These are phyloP conservation scores for Parasteatoda tepidariorum DNA, from an alignment of 1,140 invertebrate genomes.

Conservation along the genomic window DNA sequence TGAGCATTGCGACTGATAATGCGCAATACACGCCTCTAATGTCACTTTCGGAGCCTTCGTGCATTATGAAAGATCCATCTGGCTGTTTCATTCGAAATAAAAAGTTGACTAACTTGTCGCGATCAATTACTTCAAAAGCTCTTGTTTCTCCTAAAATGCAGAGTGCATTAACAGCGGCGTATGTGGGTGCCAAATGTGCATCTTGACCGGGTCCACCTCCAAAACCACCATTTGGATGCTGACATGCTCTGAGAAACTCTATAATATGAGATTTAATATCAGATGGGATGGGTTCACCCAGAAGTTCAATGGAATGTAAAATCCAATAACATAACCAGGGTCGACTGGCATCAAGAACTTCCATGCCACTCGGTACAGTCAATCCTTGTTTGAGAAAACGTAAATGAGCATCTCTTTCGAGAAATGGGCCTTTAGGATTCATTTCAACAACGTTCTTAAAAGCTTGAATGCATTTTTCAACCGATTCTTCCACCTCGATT, in stretches of 20 bases:
- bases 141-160: constrained; percentile 88
- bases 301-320: constrained; percentile 85
- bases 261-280: constrained; percentile 63
- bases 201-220: constrained; percentile 92
- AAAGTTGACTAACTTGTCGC: constrained; percentile 79
- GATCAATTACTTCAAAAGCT: constrained; percentile 88
- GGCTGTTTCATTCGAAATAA: constrained; percentile 79
- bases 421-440: constrained; percentile 73
- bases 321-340: constrained; percentile 98
- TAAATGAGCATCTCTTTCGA: constrained; percentile 76
- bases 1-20: constrained; percentile 85
- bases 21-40: constrained; percentile 97
- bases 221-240: constrained; percentile 87
- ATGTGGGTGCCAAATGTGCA: constrained; percentile 95
- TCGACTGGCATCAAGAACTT: constrained; percentile 90
- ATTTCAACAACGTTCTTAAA: constrained; percentile 72
- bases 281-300: constrained; percentile 73
- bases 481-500: constrained; percentile 75
- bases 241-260: constrained; percentile 77
- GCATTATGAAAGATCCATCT: constrained; percentile 93
- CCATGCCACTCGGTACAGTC: constrained; percentile 75
- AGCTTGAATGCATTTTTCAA: constrained; percentile 76
- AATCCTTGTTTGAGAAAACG: constrained; percentile 79
- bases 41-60: constrained; percentile 94
- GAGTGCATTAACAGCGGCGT: constrained; percentile 94